Evolutionary conservation across 2,888 invertebrate genomes (phyloP).

Genomic region (Deilephila porcellus): DNA sequence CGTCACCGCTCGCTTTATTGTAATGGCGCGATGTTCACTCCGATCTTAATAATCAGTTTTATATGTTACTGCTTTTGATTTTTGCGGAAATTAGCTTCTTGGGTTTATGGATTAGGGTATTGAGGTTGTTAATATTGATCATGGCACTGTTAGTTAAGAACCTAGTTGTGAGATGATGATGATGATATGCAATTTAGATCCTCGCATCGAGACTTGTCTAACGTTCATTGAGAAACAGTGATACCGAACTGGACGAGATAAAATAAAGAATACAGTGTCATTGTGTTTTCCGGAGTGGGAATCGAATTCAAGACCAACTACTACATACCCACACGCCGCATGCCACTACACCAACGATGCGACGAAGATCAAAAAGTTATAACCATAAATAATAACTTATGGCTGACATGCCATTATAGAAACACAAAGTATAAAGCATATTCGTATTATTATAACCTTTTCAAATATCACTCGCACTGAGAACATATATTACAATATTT

Average conservation of each 20-base stretch:
- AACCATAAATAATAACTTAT: not conserved
- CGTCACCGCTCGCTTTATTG: constrained; percentile 29
- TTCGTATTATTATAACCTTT: not conserved
- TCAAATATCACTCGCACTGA: constrained; percentile 8
- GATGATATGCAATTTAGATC: no score
- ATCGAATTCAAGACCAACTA: not conserved
- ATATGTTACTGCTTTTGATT: not conserved
- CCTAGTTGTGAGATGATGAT: no score
- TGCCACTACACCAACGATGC: no score
- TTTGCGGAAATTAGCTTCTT: not conserved
- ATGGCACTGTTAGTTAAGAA: no score
- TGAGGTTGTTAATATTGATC: no score
- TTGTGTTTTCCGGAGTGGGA: no score
- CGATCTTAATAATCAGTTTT: constrained; percentile 12
- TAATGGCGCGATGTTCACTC: constrained; percentile 17
- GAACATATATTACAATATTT: constrained; percentile 25
- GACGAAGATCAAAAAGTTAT: not conserved
- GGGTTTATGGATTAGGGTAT: no score
- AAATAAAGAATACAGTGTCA: no score
- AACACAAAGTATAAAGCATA: not conserved
- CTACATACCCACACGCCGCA: no score
- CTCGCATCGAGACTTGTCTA: no score
- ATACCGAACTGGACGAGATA: no score
- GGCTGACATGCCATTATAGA: not conserved
- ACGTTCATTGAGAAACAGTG: no score